Evolutionary conservation across 2,113 vertebrate species (phyloP).

Genomic region (Tetrao urogallus): DNA sequence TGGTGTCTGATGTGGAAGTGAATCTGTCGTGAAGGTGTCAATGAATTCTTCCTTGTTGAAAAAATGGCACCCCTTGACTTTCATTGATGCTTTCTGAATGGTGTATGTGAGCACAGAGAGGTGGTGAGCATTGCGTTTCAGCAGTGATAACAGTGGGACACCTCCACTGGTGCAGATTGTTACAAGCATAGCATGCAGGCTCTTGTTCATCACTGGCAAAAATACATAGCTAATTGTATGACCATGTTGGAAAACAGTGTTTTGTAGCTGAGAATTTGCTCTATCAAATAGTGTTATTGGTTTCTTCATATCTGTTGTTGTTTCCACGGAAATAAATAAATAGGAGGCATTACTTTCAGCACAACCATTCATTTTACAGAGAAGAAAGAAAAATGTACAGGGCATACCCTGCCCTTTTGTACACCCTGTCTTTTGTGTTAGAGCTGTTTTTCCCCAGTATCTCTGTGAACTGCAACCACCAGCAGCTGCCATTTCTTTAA

Average conservation of each 20-base stretch:
- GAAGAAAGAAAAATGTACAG: not conserved
- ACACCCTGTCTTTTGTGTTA: not conserved
- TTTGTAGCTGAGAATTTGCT: no score
- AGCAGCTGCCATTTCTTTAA: not conserved
- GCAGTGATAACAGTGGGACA: not conserved
- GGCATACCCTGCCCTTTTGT: not conserved
- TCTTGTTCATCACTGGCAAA: not conserved
- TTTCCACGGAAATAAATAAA: not conserved
- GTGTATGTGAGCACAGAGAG: not conserved
- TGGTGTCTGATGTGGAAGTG: not conserved
- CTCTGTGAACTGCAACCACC: not conserved
- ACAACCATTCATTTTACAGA: not conserved
- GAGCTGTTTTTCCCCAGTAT: not conserved
- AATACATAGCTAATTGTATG: not conserved
- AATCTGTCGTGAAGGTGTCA: not conserved
- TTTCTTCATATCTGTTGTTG: not conserved
- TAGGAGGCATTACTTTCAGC: not conserved
- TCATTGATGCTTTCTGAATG: not conserved
- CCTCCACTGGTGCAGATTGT: not conserved
- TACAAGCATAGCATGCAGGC: not conserved
- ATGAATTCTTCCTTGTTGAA: no score
- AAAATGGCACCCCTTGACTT: not conserved
- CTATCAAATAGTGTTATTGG: no score
- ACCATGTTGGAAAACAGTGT: not conserved
- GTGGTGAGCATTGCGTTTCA: not conserved